Percentiles rank a stretch among this genome's conserved stretches.
Evolutionary conservation across 2,113 vertebrate genomes (phyloP).

Genomic region (Microcebus jonahi): DNA sequence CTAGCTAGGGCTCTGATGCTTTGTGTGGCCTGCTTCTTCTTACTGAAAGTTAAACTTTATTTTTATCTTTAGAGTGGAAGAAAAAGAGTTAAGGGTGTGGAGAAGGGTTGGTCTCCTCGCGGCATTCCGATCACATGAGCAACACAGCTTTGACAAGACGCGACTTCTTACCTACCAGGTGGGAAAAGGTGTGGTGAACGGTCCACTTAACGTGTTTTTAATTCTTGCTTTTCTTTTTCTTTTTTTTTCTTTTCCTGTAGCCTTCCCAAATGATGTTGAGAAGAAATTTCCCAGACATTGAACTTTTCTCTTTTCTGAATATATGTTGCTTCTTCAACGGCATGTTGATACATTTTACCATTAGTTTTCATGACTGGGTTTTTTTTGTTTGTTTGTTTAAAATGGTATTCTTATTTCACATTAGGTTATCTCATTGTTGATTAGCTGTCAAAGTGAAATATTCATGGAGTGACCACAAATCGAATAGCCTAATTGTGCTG

Average conservation of each 20-base stretch:
- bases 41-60: background rate
- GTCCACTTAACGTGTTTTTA: background rate
- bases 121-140: constrained; percentile 13
- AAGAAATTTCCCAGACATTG: background rate
- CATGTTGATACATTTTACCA: background rate
- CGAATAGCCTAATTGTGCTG: background rate
- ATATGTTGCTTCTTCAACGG: background rate
- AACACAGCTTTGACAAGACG: background rate
- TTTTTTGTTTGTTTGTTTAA: background rate
- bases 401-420: background rate
- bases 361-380: background rate
- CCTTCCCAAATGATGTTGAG: background rate
- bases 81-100: background rate
- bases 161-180: background rate
- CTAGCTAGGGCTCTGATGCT: background rate
- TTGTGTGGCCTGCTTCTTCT: background rate
- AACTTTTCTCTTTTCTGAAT: background rate
- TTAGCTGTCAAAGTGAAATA: background rate
- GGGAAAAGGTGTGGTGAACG: background rate
- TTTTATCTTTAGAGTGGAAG: background rate
- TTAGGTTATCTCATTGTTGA: background rate
- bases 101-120: background rate
- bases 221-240: background rate
- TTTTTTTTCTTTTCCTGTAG: background rate
- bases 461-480: background rate